These are phyloP conservation scores for Lumbricus terrestris DNA, from an alignment of 2,888 invertebrate species.

Conservation along the genomic window DNA sequence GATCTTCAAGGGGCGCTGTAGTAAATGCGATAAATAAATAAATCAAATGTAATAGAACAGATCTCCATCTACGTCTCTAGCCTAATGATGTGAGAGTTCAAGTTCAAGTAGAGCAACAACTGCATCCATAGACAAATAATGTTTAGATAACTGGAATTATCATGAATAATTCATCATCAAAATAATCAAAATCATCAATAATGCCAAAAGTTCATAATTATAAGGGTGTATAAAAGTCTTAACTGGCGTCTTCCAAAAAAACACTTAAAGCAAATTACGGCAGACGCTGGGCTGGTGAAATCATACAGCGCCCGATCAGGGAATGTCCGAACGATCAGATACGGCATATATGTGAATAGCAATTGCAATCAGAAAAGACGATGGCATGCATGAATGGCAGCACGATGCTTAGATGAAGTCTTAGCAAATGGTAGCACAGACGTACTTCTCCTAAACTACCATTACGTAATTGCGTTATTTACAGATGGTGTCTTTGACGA, in stretches of 20 bases:
- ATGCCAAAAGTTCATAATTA: background rate
- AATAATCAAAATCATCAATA: background rate
- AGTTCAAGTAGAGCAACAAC: no score
- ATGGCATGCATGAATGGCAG: background rate
- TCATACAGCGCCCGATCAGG: background rate
- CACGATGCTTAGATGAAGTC: background rate
- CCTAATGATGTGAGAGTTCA: no score
- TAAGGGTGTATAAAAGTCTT: no score
- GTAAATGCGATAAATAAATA: no score
- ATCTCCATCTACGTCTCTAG: no score
- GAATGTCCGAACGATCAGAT: background rate
- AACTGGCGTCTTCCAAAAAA: background rate
- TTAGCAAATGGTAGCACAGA: background rate
- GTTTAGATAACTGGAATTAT: background rate
- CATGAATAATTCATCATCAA: background rate
- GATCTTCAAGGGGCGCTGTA: no score
- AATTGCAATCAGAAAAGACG: background rate
- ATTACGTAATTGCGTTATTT: background rate
- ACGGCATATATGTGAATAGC: background rate
- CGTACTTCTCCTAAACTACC: background rate
- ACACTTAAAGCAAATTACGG: background rate
- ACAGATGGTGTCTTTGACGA: slow-evolving; percentile 19
- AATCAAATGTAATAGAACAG: no score
- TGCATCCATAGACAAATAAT: no score
- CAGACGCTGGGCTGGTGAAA: background rate